These are phyloP conservation scores for Aleiodes sp. DNA, from an alignment of 1,140 invertebrate species.

Conservation along the genomic window DNA sequence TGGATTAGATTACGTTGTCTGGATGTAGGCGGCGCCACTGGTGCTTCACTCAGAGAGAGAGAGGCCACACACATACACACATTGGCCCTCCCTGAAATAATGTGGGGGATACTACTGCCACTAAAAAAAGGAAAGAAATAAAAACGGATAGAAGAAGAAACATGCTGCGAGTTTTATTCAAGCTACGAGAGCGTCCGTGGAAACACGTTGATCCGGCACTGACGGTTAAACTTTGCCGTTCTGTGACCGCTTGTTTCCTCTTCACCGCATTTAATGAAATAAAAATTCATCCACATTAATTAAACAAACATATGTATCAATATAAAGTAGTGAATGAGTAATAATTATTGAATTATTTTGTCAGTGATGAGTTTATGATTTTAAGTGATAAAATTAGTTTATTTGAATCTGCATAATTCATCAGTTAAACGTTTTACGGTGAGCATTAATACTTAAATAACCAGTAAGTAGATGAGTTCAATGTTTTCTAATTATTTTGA, in stretches of 20 bases:
- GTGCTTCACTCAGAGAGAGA: too few species aligned
- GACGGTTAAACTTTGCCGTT: background rate
- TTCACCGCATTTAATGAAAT: too few species aligned
- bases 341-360: background rate
- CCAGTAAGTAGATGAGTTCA: too few species aligned
- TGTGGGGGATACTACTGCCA: too few species aligned
- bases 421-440: background rate
- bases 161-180: background rate
- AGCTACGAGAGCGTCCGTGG: constrained; percentile 6
- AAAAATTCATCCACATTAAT: too few species aligned
- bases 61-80: background rate
- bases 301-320: background rate
- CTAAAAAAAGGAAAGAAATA: too few species aligned
- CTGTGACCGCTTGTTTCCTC: constrained; percentile 1
- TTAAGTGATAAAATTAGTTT: background rate
- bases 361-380: constrained; percentile 3
- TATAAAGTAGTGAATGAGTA: background rate
- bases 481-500: too few species aligned
- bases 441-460: too few species aligned
- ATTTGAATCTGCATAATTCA: background rate
- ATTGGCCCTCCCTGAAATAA: background rate
- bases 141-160: background rate
- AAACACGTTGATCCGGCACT: constrained; percentile 1
- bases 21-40: too few species aligned
- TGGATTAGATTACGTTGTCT: too few species aligned